Evolutionary conservation across 2,888 invertebrate species (phyloP).

Genomic region (Chrysolina haemoptera): DNA sequence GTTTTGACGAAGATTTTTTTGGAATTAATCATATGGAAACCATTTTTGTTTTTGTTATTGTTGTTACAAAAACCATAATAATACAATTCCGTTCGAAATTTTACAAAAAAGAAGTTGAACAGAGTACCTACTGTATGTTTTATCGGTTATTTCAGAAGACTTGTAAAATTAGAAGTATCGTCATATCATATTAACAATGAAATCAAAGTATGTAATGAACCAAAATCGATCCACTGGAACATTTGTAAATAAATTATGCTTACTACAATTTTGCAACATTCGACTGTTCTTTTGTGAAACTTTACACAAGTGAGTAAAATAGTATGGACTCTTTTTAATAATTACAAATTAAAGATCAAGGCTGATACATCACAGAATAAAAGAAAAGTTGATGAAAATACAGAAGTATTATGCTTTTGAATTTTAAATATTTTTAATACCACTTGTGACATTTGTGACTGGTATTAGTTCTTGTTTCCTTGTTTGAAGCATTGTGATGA

Average conservation of each 20-base stretch:
- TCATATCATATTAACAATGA: too few species aligned
- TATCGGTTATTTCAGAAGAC: too few species aligned
- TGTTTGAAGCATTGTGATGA: neutral
- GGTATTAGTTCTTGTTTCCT: neutral
- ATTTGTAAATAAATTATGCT: slow-evolving; percentile 33
- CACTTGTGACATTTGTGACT: neutral
- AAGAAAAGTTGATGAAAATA: slow-evolving; percentile 2
- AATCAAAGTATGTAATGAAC: slow-evolving; percentile 5
- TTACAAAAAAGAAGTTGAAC: too few species aligned
- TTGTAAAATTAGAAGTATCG: too few species aligned
- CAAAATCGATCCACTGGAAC: neutral
- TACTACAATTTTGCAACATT: slow-evolving; percentile 27
- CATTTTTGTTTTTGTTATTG: too few species aligned
- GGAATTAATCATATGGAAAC: too few species aligned
- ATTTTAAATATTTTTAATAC: slow-evolving; percentile 18
- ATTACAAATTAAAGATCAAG: neutral
- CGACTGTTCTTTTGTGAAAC: slow-evolving; percentile 35
- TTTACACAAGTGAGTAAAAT: slow-evolving; percentile 22
- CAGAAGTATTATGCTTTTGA: slow-evolving; percentile 7
- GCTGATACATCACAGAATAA: slow-evolving; percentile 19
- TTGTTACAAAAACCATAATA: too few species aligned
- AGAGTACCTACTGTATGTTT: too few species aligned
- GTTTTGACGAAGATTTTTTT: too few species aligned
- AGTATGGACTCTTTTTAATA: neutral
- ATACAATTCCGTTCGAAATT: too few species aligned